Evolutionary conservation across 2,888 invertebrate genomes (phyloP), one percentile per base, ranked within the genome.

Genomic region (Cryptus viduatorius): DNA sequence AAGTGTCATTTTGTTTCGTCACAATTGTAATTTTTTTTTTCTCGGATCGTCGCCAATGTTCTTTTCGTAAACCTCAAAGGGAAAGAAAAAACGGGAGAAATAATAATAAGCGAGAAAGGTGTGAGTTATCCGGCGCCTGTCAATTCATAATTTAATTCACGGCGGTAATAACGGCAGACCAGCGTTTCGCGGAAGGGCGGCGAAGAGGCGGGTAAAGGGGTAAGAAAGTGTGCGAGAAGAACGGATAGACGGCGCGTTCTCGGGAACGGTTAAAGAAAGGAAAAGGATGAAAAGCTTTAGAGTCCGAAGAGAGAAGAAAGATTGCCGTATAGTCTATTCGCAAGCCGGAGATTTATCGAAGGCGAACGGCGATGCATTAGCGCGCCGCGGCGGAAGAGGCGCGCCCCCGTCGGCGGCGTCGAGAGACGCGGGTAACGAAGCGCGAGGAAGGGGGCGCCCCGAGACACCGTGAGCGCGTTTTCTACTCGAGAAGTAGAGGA

Each of bases 331-430:
- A 82, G 87, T 86, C 84, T 80, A 86, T 81, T 79, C 79, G 56
- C 80, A 73, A 85, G 84, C 81, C 69, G 85, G 79, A 89, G 89
- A 92, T 91, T 92, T 90, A 92, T 91, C 88, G 88, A 87, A 90
- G 86, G 83, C 84, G 90, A 91, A 89, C 88, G 89, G 87, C 89
- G 88, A 92, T 90, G 91, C 89, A 92, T 91, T 91, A 90, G 87
- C 88, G 81, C 83, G 81, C 48, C 67, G 67, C 83, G 86, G 88
- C 88, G 88, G 91, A 90, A 89, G 89, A 90, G 88, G 85, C 86
- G 87, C 82, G 89, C 87, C 88, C 89, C 46, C 79, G 79, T 69
- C 82, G 79, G 77, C 80, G 73, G 76, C 79, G 84, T 82, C 82
- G 78, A 71, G 53, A 89, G 89, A 89, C 84, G 88, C 88, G 82